These are phyloP conservation scores for Cololabis saira DNA, from an alignment of 2,113 vertebrate genomes.

Conservation along the genomic window DNA sequence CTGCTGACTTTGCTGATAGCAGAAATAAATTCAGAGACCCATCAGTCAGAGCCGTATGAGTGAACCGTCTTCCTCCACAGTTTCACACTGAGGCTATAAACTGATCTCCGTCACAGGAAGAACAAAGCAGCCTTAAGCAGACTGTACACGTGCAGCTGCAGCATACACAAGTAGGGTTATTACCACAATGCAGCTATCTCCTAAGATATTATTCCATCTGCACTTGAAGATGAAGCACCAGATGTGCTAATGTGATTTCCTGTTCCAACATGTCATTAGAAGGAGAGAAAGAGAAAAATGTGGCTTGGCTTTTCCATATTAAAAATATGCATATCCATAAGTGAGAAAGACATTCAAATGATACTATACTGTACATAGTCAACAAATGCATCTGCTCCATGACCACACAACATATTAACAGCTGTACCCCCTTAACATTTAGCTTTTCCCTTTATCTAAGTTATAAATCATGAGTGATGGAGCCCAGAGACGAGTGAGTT, in stretches of 20 bases:
- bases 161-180: constrained; percentile 37
- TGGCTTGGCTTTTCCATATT: not conserved
- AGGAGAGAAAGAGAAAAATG: constrained; percentile 2
- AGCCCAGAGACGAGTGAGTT: constrained; percentile 46
- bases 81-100: constrained; percentile 63
- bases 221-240: constrained; percentile 42
- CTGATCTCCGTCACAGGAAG: constrained; percentile 49
- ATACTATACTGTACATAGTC: not conserved
- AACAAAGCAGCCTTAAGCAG: constrained; percentile 51
- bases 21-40: constrained; percentile 58
- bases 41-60: constrained; percentile 62
- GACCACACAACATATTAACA: not conserved
- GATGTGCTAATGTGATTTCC: constrained; percentile 49
- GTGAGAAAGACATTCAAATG: too few relatives aligned
- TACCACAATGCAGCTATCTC: constrained; percentile 36
- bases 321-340: not conserved
- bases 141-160: constrained; percentile 45
- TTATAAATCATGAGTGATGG: constrained; percentile 44
- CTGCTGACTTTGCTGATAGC: constrained; percentile 66
- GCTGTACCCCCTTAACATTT: constrained; percentile 7
- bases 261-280: constrained; percentile 16
- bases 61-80: constrained; percentile 58
- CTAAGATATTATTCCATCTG: constrained; percentile 32
- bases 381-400: not conserved
- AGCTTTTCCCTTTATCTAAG: not conserved